Evolutionary conservation across 2,797 vertebrate genomes (phyloP), one percentile per base, ranked within the genome.

Genomic region (Momotus momota): DNA sequence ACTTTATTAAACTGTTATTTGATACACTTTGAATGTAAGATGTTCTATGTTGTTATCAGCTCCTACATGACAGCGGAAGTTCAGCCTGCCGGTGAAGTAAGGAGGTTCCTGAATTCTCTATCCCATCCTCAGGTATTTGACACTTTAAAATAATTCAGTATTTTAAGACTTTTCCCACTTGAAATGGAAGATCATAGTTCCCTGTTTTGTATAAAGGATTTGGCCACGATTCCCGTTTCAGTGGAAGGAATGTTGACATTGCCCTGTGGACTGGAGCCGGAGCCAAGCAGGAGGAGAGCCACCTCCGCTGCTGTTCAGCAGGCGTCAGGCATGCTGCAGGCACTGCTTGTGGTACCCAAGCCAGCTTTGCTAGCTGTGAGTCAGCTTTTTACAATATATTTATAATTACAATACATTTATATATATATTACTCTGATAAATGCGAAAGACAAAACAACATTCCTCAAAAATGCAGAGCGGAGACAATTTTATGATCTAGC

Each of bases 1-100:
- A 69, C 65, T 94, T 96, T 51, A 65, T 87, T 94, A 86, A 93
- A 93, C 49, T 40, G 21, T 27, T 81, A 61, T 18, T 78, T 80
- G 27, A 88, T 86, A 90, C 70, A 70, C 64, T 71, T 66, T 15
- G 41, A 66, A 81, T n/a, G 60, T 80, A 45, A 90, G 92, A 85
- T 35, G 27, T 52, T 70, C 41, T n/a, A 1, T 51, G 22, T 69
- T 72, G 4, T 38, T 75, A 66, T 25, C 69, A 70, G 51, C 67
- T 94, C 46, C 22, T 80, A 67, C 15, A 13, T 51, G 35, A 83
- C 38, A 55, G 7, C n/a, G 62, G 82, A 69, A 87, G 52, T 89
- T 77, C 57, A 72, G 65, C 55, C 31, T 82, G 74, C 38, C 7
- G 6, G 19, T 62, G 61, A 86, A 81, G 17, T 48, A 27, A 48